Evolutionary conservation across 2,797 vertebrate genomes (phyloP).

Genomic region (Alectoris magna): DNA sequence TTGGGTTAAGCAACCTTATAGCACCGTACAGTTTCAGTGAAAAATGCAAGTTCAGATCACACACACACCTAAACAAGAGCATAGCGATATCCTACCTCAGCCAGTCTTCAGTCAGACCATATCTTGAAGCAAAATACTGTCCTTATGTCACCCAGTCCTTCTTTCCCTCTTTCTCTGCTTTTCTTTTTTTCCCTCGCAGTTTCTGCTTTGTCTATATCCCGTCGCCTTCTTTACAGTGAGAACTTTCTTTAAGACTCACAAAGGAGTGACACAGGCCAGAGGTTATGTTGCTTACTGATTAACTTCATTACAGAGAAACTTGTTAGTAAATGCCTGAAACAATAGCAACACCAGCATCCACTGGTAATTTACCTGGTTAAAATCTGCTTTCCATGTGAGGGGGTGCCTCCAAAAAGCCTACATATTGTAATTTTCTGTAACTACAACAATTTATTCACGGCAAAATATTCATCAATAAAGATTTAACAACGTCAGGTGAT

Average conservation of each 20-base stretch:
- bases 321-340: slow-evolving; percentile 75
- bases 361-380: neutral
- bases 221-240: slow-evolving; percentile 49
- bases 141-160: neutral
- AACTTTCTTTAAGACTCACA: slow-evolving; percentile 71
- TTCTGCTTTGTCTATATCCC: slow-evolving; percentile 61
- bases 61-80: neutral
- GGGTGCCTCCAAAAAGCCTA: neutral
- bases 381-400: slow-evolving; percentile 2
- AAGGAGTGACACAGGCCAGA: slow-evolving; percentile 79
- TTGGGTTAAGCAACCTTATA: neutral
- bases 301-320: slow-evolving; percentile 76
- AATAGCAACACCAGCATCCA: slow-evolving; percentile 46
- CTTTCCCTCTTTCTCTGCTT: neutral
- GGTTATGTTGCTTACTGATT: slow-evolving; percentile 86
- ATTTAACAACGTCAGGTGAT: neutral
- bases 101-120: slow-evolving; percentile 82
- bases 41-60: neutral
- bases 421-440: neutral
- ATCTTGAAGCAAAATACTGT: slow-evolving; percentile 40
- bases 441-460: neutral
- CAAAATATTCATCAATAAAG: neutral
- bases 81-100: slow-evolving; percentile 80
- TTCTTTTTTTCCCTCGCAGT: neutral
- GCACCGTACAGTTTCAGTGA: neutral